phyloP scores from a whole-genome alignment of 92 coral and sea anemone genomes.

The Paragorgia papillata region DNA sequence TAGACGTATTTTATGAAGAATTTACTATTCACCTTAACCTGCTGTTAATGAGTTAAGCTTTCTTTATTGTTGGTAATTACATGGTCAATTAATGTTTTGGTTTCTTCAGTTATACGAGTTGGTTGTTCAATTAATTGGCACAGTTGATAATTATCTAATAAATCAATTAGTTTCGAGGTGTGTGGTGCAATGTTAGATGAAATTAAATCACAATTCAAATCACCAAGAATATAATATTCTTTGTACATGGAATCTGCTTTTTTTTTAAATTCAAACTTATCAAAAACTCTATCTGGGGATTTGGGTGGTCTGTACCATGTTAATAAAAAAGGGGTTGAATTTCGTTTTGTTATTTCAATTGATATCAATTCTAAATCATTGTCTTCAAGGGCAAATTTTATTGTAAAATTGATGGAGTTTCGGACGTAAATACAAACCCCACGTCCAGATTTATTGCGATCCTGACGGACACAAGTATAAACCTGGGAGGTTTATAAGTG shows the following conservation, averaged over 20 bases:
- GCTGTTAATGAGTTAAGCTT: too few relatives aligned
- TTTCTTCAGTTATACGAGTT: too few relatives aligned
- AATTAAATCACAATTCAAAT: too few relatives aligned
- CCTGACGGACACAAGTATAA: conserved; percentile 43
- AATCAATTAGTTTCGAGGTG: conserved; percentile 48
- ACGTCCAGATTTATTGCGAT: conserved; percentile 39
- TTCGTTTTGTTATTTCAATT: conserved; percentile 32
- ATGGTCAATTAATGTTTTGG: too few relatives aligned
- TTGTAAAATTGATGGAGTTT: too few relatives aligned
- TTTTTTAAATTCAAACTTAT: conserved; percentile 21
- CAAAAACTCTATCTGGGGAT: conserved; percentile 27
- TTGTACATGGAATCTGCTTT: conserved; percentile 28
- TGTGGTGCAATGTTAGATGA: too few relatives aligned
- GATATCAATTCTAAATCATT: conserved; percentile 41
- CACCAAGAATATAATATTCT: too few relatives aligned
- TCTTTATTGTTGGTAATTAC: too few relatives aligned
- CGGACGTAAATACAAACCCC: conserved; percentile 56
- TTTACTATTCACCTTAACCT: too few relatives aligned
- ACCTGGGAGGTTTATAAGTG: conserved; percentile 8
- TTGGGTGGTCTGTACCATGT: conserved; percentile 56
- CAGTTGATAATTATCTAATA: conserved; percentile 53
- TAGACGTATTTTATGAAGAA: too few relatives aligned
- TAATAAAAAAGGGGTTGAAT: conserved; percentile 26
- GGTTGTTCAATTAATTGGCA: neutral
- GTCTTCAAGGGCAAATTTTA: conserved; percentile 24